These are phyloP conservation scores for Megamerina dolium DNA, from an alignment of 2,888 invertebrate species.

Conservation along the genomic window DNA sequence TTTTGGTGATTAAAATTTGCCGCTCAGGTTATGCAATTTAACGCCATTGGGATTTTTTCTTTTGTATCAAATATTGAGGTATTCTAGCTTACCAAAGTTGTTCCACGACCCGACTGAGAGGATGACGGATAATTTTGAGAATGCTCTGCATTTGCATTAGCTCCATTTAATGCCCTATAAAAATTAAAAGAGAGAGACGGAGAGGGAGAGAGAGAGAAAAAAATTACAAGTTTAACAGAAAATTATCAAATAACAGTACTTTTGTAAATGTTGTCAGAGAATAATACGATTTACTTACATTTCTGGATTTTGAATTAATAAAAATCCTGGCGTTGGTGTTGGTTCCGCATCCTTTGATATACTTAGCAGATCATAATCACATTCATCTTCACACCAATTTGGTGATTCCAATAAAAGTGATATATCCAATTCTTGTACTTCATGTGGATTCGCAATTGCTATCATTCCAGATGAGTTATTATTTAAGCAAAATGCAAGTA, in stretches of 20 bases:
- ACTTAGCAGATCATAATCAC: constrained; percentile 90
- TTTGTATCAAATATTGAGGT: too few relatives aligned
- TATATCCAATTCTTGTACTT: constrained; percentile 97
- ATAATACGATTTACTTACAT: too few relatives aligned
- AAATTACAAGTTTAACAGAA: too few relatives aligned
- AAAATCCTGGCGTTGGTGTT: constrained; percentile 73
- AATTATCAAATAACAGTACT: too few relatives aligned
- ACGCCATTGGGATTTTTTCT: too few relatives aligned
- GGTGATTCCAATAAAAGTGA: constrained; percentile 83
- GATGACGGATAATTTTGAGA: constrained; percentile 34
- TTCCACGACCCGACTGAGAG: constrained; percentile 74
- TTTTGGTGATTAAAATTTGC: too few relatives aligned
- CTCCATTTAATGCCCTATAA: constrained; percentile 29
- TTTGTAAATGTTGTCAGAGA: too few relatives aligned
- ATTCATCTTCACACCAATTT: constrained; percentile 94
- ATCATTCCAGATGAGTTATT: constrained; percentile 79
- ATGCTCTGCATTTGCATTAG: constrained; percentile 28
- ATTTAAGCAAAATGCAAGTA: constrained; percentile 94
- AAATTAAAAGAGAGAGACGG: too few relatives aligned
- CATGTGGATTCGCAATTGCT: constrained; percentile 90
- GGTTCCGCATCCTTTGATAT: constrained; percentile 70
- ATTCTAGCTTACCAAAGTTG: constrained; percentile 82
- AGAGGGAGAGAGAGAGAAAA: too few relatives aligned
- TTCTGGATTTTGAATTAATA: constrained; percentile 73
- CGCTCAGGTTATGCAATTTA: too few relatives aligned